Base-by-base conservation (phyloP, 2,797 vertebrate species). In the Epinephelus malabaricus region DNA sequence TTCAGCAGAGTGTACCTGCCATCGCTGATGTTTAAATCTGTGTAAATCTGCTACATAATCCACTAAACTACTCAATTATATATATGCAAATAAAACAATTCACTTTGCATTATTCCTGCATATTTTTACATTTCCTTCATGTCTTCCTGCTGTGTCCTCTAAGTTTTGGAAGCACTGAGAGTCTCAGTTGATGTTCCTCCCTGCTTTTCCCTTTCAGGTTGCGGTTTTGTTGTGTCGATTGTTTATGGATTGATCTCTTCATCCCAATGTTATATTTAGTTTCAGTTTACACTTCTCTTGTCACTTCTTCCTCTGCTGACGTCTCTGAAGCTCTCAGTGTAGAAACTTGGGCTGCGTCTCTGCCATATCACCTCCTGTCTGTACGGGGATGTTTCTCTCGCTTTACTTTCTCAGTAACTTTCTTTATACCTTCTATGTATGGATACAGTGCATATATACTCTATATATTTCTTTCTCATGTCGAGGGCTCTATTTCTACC, bases 241-340 rank as follows among this genome's bases (percentile, higher is more conserved):
- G 69, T 77, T 87, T 40, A 25, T 12, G 47, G 60, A 38, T 55
- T 78, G 64, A 71, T 82, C 15, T 79, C 17, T 71, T 68, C 30
- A 50, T 72, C 50, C 63, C 46, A 0, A 0, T 62, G 68, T 80
- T 88, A 86, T 76, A 83, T 85, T 80, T 85, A 79, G 83, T 45
- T 73, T 45, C 17, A 21, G 62, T 68, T 69, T 21, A 53, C 61
- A 27, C 43, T 62, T 61, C 25, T 54, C 51, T 40, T 10, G 43
- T 69, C 68, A 50, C 46, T 51, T 38, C 72, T 46, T 25, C 15
- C 51, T 70, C 70, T n/a, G 56, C 70, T 40, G 34, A 45, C 43
- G 68, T 27, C 69, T 78, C 84, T 82, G 69, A 68, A 65, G 67
- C 68, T 81, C 47, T 23, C 7, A 18, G 54, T 51, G 66, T 15